These are phyloP conservation scores for Labeo calbasu DNA, from an alignment of 2,797 vertebrate species.

Conservation along the genomic window DNA sequence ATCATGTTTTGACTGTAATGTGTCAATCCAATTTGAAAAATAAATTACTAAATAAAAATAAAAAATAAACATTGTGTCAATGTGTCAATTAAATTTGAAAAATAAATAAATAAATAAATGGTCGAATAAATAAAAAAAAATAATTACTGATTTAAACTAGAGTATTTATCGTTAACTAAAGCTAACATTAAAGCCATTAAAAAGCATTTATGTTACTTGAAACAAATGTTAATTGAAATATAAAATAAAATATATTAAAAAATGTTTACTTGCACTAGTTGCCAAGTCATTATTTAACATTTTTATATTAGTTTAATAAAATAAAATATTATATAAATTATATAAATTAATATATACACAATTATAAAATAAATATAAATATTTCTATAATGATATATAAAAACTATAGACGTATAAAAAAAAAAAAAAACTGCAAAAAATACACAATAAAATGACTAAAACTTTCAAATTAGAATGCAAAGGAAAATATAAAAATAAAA, in stretches of 20 bases:
- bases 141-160: not conserved
- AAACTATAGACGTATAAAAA: not conserved
- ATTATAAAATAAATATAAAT: not conserved
- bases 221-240: not conserved
- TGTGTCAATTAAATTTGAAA: not conserved
- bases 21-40: not conserved
- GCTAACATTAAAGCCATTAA: not conserved
- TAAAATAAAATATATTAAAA: not conserved
- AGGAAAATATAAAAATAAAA: no score
- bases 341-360: not conserved
- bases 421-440: not conserved
- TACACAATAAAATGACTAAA: not conserved
- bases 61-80: no score
- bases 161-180: not conserved
- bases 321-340: not conserved
- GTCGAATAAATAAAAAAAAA: no score
- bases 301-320: not conserved
- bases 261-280: not conserved
- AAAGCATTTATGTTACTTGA: not conserved
- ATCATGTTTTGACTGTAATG: not conserved
- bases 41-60: not conserved
- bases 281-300: not conserved
- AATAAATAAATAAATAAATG: not conserved
- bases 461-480: not conserved
- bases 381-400: not conserved